These are phyloP conservation scores for Morinoia aosen DNA, from an alignment of 2,888 invertebrate genomes.

Conservation along the genomic window DNA sequence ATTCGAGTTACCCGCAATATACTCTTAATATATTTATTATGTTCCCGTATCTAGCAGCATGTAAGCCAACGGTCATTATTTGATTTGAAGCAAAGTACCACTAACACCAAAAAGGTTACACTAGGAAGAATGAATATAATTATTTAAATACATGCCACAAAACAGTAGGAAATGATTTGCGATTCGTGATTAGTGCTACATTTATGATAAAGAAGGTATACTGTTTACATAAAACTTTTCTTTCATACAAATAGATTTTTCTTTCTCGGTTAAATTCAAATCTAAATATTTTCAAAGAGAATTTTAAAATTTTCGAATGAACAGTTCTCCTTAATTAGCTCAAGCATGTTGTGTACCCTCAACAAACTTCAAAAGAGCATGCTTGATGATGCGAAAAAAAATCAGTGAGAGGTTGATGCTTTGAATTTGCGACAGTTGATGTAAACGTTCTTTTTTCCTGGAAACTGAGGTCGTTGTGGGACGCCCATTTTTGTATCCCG, in stretches of 20 bases:
- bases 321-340: too few relatives aligned
- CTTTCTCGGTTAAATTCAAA: too few relatives aligned
- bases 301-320: too few relatives aligned
- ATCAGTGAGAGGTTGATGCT: neutral
- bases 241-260: too few relatives aligned
- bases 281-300: too few relatives aligned
- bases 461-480: neutral
- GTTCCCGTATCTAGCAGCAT: neutral
- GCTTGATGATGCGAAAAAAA: neutral
- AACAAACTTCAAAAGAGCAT: neutral
- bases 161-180: neutral
- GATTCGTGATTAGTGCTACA: neutral
- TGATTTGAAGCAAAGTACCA: too few relatives aligned
- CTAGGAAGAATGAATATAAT: neutral
- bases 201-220: neutral
- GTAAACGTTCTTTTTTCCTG: neutral
- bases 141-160: neutral
- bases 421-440: neutral
- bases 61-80: too few relatives aligned
- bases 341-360: neutral
- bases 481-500: neutral
- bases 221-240: neutral
- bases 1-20: neutral
- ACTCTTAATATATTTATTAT: neutral
- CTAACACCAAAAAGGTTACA: too few relatives aligned